phyloP scores from a whole-genome alignment of 2,888 invertebrate species.

The Chrysotoxum bicinctum region DNA sequence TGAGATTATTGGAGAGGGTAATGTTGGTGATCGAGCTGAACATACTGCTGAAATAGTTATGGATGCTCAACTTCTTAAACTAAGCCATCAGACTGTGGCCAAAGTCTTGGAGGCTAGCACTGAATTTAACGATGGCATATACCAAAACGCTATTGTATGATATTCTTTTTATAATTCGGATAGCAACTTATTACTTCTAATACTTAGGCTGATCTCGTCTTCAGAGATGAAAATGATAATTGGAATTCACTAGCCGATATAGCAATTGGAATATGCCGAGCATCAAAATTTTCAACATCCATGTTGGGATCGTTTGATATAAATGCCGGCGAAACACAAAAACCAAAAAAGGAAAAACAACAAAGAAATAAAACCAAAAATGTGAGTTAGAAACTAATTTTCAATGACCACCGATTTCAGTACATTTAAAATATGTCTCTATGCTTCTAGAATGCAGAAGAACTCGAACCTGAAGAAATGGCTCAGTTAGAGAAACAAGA shows the following conservation, averaged over 20 bases:
- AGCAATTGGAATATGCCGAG: conserved; percentile 70
- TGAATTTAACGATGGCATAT: conserved; percentile 78
- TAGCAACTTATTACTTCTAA: background rate
- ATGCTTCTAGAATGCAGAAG: conserved; percentile 76
- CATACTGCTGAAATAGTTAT: conserved; percentile 79
- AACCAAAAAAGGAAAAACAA: conserved; percentile 77
- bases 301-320: conserved; percentile 79
- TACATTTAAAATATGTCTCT: background rate
- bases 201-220: conserved; percentile 73
- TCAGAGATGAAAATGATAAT: conserved; percentile 73
- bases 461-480: conserved; percentile 82
- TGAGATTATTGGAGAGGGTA: conserved; percentile 75
- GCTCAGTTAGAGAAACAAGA: conserved; percentile 82
- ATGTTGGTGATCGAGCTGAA: conserved; percentile 76
- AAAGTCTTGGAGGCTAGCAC: conserved; percentile 77
- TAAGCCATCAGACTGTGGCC: conserved; percentile 78
- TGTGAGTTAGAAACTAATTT: conserved; percentile 60
- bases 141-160: conserved; percentile 77
- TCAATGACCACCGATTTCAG: no score
- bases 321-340: conserved; percentile 77
- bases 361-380: conserved; percentile 77
- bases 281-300: conserved; percentile 75
- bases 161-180: background rate
- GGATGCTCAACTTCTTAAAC: conserved; percentile 80
- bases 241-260: conserved; percentile 76